Evolutionary conservation across 1,140 invertebrate genomes (phyloP).

Genomic region (Zaprionus kolodkinae): DNA sequence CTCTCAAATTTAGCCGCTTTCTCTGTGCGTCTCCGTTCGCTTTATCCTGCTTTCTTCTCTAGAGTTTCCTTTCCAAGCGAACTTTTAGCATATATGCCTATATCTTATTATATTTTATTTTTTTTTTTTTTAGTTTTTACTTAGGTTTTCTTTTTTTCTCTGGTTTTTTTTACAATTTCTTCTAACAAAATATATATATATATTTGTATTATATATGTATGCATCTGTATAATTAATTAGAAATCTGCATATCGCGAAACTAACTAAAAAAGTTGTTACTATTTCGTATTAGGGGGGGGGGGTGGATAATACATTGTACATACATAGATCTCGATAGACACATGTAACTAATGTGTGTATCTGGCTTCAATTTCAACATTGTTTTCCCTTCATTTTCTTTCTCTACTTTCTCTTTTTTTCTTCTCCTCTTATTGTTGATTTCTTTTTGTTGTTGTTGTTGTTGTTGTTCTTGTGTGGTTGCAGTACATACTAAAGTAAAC

Average conservation of each 20-base stretch:
- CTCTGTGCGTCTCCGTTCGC: slow-evolving; percentile 39
- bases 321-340: background rate
- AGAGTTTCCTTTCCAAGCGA: background rate
- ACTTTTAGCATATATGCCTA: background rate
- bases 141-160: slow-evolving; percentile 2
- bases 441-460: slow-evolving; percentile 33
- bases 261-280: slow-evolving; percentile 9
- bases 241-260: slow-evolving; percentile 1
- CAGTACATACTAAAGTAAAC: slow-evolving; percentile 64
- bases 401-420: background rate
- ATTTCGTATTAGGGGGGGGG: background rate
- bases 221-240: slow-evolving; percentile 2
- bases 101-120: background rate
- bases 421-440: slow-evolving; percentile 18
- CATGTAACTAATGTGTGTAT: slow-evolving; percentile 8
- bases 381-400: background rate
- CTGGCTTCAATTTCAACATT: slow-evolving; percentile 6
- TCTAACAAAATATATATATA: slow-evolving; percentile 34
- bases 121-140: slow-evolving; percentile 1
- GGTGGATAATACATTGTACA: background rate
- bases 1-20: slow-evolving; percentile 18
- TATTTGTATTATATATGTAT: slow-evolving; percentile 17
- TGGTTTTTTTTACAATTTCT: slow-evolving; percentile 26
- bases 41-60: slow-evolving; percentile 13
- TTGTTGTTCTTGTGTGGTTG: slow-evolving; percentile 40